Base-by-base conservation (phyloP, 2,797 vertebrate species). In the Prunella strophiata region DNA sequence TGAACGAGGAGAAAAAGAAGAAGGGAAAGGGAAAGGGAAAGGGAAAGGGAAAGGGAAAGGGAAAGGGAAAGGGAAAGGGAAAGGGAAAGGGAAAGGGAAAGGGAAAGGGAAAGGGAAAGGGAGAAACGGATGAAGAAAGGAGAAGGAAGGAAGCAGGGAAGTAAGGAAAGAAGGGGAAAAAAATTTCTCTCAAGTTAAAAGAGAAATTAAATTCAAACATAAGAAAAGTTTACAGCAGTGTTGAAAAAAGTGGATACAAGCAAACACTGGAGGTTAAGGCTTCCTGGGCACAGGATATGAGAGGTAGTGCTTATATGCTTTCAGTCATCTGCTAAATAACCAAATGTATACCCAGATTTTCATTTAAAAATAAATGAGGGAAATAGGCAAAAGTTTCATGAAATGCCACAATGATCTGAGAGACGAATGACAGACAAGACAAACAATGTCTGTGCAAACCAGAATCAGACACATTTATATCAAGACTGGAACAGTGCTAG, bases 1-100 rank as follows among this genome's bases (percentile, higher is more conserved):
- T 45, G 20, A 50, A 62, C 0, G 0, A 13, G 30, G 38, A 40
- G 5, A 29, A 22, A 4, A 22, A 8, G 8, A 58, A 25, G 19
- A 45, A 26, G 21, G 10, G 13, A 23, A 22, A 43, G 25, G 32
- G 23, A 34, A 26, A 26, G 22, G 30, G 20, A 13, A 30, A 34
- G 11, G 7, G 14, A 26, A 12, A 13, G 13, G 21, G 1, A 40
- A 32, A 42, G 29, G 61, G 5, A 25, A 8, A 27, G 1, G 29
- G 9, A 29, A 3, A 26, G 8, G 30, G 5, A 50, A 5, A 29
- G 4, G 26, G 2, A 27, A n/a, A n/a, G n/a, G n/a, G 7, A 43
- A 6, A 36, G 10, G 9, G 6, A 48, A 12, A 13, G 13, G 21
- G 1, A 40, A 32, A 42, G 29, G 61, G 5, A 25, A 8, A 27